Evolutionary conservation across 2,888 invertebrate genomes (phyloP), one percentile per base, ranked within the genome.

Genomic region (Onthophagus sagittarius): DNA sequence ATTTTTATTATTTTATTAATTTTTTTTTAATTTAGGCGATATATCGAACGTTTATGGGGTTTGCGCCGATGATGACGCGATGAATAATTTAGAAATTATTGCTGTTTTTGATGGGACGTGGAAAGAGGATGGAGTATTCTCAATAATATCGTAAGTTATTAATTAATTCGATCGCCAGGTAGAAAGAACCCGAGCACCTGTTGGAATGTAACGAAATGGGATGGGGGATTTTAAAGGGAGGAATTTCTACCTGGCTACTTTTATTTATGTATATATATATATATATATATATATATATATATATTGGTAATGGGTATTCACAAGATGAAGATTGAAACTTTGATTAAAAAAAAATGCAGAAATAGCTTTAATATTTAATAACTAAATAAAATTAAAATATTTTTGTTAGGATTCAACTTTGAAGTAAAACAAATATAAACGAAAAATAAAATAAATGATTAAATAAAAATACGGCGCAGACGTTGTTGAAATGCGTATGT

Each of bases 71-170:
- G 78, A 73, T 6, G 71, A 79, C 71, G 83, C 81, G 73, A 83
- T 86, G 62, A 87, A 88, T 1, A 84, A 85, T 5, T 82, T 90
- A 77, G 89, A 90, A 79, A 80, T 90, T 63, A 86, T 89, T 63
- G 83, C 90, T 9, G 88, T 89, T 15, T 87, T 90, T 0, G 91
- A 90, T 80, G 88, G 88, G 23, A 86, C 88, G 13, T 89, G 89
- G 87, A 86, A 86, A 74, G 85, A 86, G 69, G 89, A 89, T 78
- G 87, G 88, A 73, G 63, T 65, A 14, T 14, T 65, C 14, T 65
- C 72, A n/a, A 72, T 74, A 31, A 74, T 74, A 65, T 74, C 74
- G 74, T 74, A 70, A 72, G 74, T 62, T 63, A 33, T 64, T 39
- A 76, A 53, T 64, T 39, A 75, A 53, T 53, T 53, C 39, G 39